phyloP scores from a whole-genome alignment of 2,113 vertebrate species.

The Hypanus sabinus region DNA sequence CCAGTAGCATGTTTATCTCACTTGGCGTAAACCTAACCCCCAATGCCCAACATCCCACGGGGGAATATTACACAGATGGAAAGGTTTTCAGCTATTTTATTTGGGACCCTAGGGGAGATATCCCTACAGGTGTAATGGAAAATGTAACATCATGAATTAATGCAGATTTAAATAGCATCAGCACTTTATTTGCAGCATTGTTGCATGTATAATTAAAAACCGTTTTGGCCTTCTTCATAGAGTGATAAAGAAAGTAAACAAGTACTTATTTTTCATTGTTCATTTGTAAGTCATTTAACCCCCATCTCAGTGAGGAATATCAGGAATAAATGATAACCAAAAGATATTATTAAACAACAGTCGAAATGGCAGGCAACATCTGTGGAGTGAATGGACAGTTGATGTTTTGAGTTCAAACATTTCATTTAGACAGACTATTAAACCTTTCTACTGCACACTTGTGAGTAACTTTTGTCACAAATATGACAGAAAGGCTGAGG shows the following conservation, averaged over 20 bases:
- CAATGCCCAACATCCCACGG: background rate
- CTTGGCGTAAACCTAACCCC: background rate
- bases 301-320: background rate
- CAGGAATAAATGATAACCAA: background rate
- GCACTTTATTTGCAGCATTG: background rate
- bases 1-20: background rate
- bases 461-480: background rate
- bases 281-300: background rate
- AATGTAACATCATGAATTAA: background rate
- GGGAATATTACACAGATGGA: background rate
- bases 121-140: background rate
- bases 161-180: too few relatives aligned
- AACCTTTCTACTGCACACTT: background rate
- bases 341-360: too few relatives aligned
- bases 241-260: background rate
- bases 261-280: background rate
- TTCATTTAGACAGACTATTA: background rate
- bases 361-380: too few relatives aligned
- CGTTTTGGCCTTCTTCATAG: background rate
- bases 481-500: background rate
- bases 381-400: too few relatives aligned
- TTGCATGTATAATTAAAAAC: constrained; percentile 16
- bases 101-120: background rate
- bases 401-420: too few relatives aligned
- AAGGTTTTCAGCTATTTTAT: background rate